These are phyloP conservation scores for Clinocottus analis DNA, from an alignment of 2,113 vertebrate genomes.

Conservation along the genomic window DNA sequence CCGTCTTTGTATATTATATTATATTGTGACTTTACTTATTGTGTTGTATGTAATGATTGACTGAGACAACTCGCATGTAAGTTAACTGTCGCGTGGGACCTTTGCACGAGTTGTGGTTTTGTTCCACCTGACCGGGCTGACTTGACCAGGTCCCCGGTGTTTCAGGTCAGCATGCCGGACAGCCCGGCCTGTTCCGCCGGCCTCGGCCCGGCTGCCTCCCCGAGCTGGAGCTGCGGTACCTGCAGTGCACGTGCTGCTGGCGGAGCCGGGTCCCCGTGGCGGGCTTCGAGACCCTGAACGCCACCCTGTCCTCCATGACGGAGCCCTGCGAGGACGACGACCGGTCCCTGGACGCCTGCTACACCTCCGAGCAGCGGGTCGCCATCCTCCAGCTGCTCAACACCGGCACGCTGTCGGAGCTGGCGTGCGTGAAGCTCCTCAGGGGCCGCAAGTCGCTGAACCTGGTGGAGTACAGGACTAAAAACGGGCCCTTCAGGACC, in stretches of 20 bases:
- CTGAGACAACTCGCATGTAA: too few species aligned
- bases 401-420: slow-evolving; percentile 77
- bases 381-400: slow-evolving; percentile 83
- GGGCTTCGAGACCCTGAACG: slow-evolving; percentile 49
- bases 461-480: slow-evolving; percentile 77
- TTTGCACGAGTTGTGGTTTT: too few species aligned
- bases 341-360: slow-evolving; percentile 73
- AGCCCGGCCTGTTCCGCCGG: slow-evolving; percentile 58
- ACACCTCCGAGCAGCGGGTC: slow-evolving; percentile 79
- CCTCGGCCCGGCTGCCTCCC: slow-evolving; percentile 45
- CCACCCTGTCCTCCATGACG: slow-evolving; percentile 10
- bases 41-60: too few species aligned
- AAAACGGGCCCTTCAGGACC: slow-evolving; percentile 80
- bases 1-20: too few species aligned
- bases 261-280: slow-evolving; percentile 68
- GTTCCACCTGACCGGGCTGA: too few species aligned
- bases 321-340: slow-evolving; percentile 41
- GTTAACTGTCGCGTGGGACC: too few species aligned
- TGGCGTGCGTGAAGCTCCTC: slow-evolving; percentile 77
- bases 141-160: neutral
- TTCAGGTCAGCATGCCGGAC: slow-evolving; percentile 58
- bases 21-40: too few species aligned
- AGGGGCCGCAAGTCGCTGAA: slow-evolving; percentile 81
- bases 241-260: slow-evolving; percentile 80
- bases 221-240: slow-evolving; percentile 67